phyloP scores from a whole-genome alignment of 2,113 vertebrate genomes.

The Sphaerodactylus townsendi region DNA sequence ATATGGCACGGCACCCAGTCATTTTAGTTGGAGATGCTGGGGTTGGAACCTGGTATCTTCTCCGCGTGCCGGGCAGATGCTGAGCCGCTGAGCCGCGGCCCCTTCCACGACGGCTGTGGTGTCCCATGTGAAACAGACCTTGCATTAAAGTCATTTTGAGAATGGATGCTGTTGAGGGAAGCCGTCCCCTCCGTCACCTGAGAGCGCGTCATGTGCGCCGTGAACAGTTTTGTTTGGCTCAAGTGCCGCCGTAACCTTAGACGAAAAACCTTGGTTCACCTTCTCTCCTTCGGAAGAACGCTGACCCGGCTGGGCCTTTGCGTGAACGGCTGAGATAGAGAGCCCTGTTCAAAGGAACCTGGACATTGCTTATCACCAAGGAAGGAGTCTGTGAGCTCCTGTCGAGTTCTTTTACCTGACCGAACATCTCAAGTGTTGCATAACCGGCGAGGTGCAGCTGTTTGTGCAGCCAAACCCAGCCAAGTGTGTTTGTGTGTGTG shows the following conservation, averaged over 20 bases:
- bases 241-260: not conserved
- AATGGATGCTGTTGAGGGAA: not conserved
- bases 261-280: not conserved
- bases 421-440: slow-evolving; percentile 51
- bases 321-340: not conserved
- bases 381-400: not conserved
- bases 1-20: no score
- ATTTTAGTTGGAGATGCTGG: no score
- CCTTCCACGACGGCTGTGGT: not conserved
- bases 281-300: not conserved
- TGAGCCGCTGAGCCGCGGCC: no score
- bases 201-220: no score
- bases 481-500: not conserved
- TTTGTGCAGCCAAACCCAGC: slow-evolving; percentile 22
- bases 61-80: no score
- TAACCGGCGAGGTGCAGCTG: slow-evolving; percentile 38
- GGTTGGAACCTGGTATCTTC: no score
- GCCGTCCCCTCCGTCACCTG: not conserved
- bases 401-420: not conserved
- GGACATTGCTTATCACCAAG: not conserved
- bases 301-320: not conserved
- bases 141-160: not conserved
- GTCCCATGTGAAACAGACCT: not conserved
- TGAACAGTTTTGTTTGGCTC: not conserved
- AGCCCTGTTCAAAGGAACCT: slow-evolving; percentile 1